Evolutionary conservation across 2,113 vertebrate species (phyloP).

Genomic region (Hypanus sabinus): DNA sequence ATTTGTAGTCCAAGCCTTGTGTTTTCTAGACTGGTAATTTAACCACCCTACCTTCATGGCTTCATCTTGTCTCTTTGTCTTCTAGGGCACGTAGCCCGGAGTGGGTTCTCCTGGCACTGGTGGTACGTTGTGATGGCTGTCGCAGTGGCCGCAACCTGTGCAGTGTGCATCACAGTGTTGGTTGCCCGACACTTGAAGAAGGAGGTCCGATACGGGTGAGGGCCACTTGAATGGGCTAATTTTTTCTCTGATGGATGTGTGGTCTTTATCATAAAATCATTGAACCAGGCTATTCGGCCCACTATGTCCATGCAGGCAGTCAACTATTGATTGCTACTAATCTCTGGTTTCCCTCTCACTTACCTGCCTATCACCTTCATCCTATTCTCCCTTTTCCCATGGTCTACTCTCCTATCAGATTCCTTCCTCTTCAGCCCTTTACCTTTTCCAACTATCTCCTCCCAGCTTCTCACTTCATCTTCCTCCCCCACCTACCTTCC

Average conservation of each 20-base stretch:
- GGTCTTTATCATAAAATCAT: not conserved
- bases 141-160: slow-evolving; percentile 57
- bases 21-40: no score
- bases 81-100: not conserved
- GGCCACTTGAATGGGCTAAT: not conserved
- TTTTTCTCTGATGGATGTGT: not conserved
- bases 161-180: slow-evolving; percentile 66
- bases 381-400: no score
- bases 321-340: no score
- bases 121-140: slow-evolving; percentile 79
- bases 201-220: slow-evolving; percentile 79
- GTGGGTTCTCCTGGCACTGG: slow-evolving; percentile 78
- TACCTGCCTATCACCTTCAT: no score
- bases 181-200: slow-evolving; percentile 70
- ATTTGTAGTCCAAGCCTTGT: no score
- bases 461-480: no score
- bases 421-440: no score
- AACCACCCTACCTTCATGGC: no score
- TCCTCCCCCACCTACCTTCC: no score
- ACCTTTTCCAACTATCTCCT: no score
- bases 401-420: no score
- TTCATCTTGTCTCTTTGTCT: not conserved
- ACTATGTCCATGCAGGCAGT: not conserved
- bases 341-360: no score
- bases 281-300: not conserved